Base-by-base conservation (phyloP, 2,113 vertebrate species). In the Microtus ochrogaster region DNA sequence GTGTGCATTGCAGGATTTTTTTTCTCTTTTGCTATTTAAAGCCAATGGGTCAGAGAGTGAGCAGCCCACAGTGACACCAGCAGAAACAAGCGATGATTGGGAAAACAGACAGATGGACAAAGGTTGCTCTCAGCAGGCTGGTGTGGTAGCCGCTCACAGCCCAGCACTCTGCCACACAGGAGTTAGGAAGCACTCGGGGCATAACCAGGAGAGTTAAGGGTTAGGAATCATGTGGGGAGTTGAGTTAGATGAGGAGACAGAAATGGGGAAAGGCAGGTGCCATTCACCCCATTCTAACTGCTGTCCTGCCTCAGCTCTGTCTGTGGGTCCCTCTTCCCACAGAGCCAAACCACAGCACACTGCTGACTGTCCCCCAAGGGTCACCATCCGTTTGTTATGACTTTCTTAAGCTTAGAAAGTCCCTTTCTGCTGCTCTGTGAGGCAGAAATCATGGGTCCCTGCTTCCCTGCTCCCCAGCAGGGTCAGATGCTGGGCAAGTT, bases 41-140 rank as follows among this genome's bases (percentile, higher is more conserved):
- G 98, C 97, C 97, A 97, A 94, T 52, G 83, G 98, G 98, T 98
- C 98, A 98, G 97, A 92, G 96, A 95, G 97, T 97, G 98, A 98
- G 98, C 98, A 97, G 97, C 97, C 98, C 97, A 97, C 92, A 95
- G 82, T 98, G 98, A 98, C 98, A 98, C 82, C 70, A 81, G 97
- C 96, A 98, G 98, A 98, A 98, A 98, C 98, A 98, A 92, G 95
- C 81, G 95, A 96, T 89, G 97, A 98, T 97, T 95, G 92, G 97
- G 98, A 98, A 98, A 98, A 98, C 76, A 98, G 97, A 98, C 97
- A 98, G 97, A 98, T 97, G 98, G 98, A 98, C 98, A 99, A 98
- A 96, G 89, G 92, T 1, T 0, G 72, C 74, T 93, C 77, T 96
- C 97, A 98, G 98, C 98, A 98, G 97, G 97, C 98, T 97, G 68